Evolutionary conservation across 2,888 invertebrate species (phyloP), one percentile per base, ranked within the genome.

Genomic region (Drosophila greeni): DNA sequence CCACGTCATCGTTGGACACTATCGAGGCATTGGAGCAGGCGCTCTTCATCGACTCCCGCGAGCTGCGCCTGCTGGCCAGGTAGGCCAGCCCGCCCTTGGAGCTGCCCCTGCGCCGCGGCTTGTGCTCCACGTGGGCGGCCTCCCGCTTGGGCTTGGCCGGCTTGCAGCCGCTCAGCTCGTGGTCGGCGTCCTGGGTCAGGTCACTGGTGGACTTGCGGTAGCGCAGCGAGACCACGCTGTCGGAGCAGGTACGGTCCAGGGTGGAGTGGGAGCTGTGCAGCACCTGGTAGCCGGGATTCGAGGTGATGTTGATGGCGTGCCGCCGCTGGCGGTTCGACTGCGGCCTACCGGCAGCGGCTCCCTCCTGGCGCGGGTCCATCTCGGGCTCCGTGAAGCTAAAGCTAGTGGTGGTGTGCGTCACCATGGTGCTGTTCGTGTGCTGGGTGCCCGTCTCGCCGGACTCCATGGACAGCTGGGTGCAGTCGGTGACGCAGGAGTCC

Each of bases 51-150:
- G 93, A 93, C 76, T 93, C 93, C n/a, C 95, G 90, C 0, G 95
- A 95, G n/a, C 94, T 94, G n/a, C 95, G 91, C 52, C 95, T 91
- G 59, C 95, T 95, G n/a, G 95, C 95, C 78, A 95, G 89, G 86
- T 95, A 95, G 3, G 95, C 95, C 78, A 94, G 85, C 0, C 93
- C 93, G 0, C 93, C 93, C 80, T 89, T 89, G 9, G 89, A 89
- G 49, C 89, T 89, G 1, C 94, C 94, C 51, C 93, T 90, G 29
- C 94, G 90, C 79, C 94, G 91, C 0, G 94, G 86, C 91, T 87
- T 87, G 39, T 85, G 79, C 64, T 82, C 83, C 23, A 56, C 75
- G 31, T 61, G 64, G 4, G 29, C 70, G 58, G 31, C 70, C 55
- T 76, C 74, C 7, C 76, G 54, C 26, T 78, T 75, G 1, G 78